Percentiles rank a stretch among this genome's conserved stretches.
These are phyloP conservation scores for Meta bourneti DNA, from an alignment of 2,888 invertebrate genomes.

Conservation along the genomic window DNA sequence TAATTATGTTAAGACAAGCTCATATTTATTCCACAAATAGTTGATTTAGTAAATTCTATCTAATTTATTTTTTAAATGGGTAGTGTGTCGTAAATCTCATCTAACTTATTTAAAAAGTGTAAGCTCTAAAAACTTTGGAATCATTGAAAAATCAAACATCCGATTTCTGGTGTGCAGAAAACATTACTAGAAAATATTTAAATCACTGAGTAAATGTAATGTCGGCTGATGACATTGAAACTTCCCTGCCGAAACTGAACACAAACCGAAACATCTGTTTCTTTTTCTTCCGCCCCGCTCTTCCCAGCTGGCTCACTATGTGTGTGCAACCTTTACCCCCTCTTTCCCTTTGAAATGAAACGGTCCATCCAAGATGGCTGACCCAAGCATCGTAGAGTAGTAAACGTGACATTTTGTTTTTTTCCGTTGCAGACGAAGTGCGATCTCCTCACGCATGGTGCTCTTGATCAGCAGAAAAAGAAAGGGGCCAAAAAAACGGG, in stretches of 20 bases:
- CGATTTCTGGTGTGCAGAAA: too few species aligned
- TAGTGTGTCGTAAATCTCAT: too few species aligned
- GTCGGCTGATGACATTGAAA: not conserved
- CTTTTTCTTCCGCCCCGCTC: constrained; percentile 30
- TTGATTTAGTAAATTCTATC: too few species aligned
- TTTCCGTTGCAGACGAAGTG: constrained; percentile 75
- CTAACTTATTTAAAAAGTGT: too few species aligned
- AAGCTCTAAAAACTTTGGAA: too few species aligned
- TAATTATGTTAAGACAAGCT: too few species aligned
- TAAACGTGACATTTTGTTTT: constrained; percentile 76
- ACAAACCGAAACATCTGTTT: constrained; percentile 70
- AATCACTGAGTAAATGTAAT: too few species aligned
- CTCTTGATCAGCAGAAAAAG: constrained; percentile 77
- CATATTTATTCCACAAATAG: too few species aligned
- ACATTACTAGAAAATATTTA: too few species aligned
- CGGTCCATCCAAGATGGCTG: constrained; percentile 73
- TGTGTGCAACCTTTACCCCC: constrained; percentile 54
- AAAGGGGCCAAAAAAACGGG: constrained; percentile 77
- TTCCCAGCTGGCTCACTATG: constrained; percentile 60
- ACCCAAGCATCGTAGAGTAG: constrained; percentile 64
- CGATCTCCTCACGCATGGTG: constrained; percentile 77
- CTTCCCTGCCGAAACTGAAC: constrained; percentile 27
- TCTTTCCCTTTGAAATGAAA: constrained; percentile 46
- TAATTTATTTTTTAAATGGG: too few species aligned
- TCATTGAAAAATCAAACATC: too few species aligned